phyloP scores from a whole-genome alignment of 1,140 invertebrate genomes.

The Hypsibius dujardini region DNA sequence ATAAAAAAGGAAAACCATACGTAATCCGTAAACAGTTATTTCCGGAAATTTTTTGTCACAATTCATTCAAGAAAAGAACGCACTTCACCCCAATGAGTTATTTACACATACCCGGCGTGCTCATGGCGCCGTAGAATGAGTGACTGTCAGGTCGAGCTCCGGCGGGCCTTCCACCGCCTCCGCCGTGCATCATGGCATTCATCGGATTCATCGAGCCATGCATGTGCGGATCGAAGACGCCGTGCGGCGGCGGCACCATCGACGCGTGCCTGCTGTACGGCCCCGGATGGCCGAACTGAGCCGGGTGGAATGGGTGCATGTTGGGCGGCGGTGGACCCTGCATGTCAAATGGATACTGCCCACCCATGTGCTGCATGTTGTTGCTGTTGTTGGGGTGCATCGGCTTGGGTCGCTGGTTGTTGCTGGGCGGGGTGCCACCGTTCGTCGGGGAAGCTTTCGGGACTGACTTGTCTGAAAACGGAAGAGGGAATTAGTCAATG shows the following conservation, averaged over 20 bases:
- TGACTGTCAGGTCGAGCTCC: neutral
- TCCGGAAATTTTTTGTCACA: neutral
- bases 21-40: neutral
- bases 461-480: conserved; percentile 4
- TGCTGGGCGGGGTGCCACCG: neutral
- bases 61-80: neutral
- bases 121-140: neutral
- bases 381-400: neutral
- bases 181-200: neutral
- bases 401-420: neutral
- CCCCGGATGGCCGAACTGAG: neutral
- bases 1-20: too few relatives aligned
- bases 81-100: neutral
- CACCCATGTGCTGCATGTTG: neutral
- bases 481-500: neutral
- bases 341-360: too few relatives aligned
- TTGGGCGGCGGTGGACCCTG: neutral
- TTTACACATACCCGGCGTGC: neutral
- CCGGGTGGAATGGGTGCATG: neutral
- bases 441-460: conserved; percentile 2
- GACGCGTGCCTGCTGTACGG: neutral
- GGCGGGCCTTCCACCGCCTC: neutral
- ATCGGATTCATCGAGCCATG: neutral
- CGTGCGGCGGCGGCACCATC: neutral
- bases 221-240: neutral